A percentile compares a stretch with the other conserved stretches of the same genome.
phyloP scores from a whole-genome alignment of 2,113 vertebrate species.

The Oncorhynchus mykiss region DNA sequence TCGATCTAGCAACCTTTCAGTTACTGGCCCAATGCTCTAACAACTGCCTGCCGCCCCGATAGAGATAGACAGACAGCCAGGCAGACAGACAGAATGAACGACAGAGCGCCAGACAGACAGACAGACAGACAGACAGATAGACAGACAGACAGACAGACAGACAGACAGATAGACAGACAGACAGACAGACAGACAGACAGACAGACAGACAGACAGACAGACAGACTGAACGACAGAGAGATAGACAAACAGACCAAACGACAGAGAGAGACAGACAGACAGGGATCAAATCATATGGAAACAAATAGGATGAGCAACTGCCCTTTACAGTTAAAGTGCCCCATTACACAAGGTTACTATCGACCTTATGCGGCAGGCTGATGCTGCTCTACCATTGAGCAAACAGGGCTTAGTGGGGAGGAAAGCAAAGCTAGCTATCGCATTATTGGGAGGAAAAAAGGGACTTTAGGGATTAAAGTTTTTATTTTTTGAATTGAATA shows the following conservation, averaged over 20 bases:
- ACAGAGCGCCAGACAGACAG: background rate
- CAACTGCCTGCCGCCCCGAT: no score
- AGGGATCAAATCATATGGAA: slow-evolving; percentile 41
- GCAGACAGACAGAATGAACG: background rate
- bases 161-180: slow-evolving; percentile 13
- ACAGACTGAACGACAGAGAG: background rate
- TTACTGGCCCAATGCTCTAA: no score
- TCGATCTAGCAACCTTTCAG: no score
- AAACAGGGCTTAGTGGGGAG: slow-evolving; percentile 29
- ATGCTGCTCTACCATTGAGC: slow-evolving; percentile 42
- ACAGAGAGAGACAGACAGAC: background rate
- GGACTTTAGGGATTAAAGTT: slow-evolving; percentile 55
- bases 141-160: no score
- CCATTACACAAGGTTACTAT: slow-evolving; percentile 27
- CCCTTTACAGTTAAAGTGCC: slow-evolving; percentile 49
- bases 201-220: slow-evolving; percentile 2
- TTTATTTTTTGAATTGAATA: slow-evolving; percentile 34
- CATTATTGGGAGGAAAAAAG: slow-evolving; percentile 39
- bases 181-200: slow-evolving; percentile 14
- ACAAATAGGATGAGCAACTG: slow-evolving; percentile 45
- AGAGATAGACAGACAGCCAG: no score
- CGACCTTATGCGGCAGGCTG: background rate
- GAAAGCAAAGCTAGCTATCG: slow-evolving; percentile 54
- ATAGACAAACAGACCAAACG: background rate
- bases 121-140: background rate